These are phyloP conservation scores for Petrocephalus microphthalmus DNA, from an alignment of 2,113 vertebrate genomes.

Conservation along the genomic window DNA sequence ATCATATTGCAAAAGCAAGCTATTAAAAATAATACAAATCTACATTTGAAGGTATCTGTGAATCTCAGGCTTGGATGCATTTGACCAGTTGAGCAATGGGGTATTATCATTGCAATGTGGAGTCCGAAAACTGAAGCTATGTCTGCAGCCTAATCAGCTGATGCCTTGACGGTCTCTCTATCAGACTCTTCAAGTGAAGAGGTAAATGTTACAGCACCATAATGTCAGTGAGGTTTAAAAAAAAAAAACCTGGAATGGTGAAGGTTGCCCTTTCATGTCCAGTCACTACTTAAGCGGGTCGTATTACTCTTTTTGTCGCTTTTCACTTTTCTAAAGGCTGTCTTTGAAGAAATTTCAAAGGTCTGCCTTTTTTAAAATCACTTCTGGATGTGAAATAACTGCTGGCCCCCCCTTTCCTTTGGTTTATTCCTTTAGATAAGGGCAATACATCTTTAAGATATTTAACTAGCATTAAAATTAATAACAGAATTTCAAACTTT, in stretches of 20 bases:
- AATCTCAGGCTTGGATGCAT: background rate
- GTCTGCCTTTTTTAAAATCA: slow-evolving; percentile 31
- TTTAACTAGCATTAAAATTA: slow-evolving; percentile 53
- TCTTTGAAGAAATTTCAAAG: slow-evolving; percentile 53
- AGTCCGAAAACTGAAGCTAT: background rate
- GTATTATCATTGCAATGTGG: background rate
- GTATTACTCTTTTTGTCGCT: slow-evolving; percentile 32
- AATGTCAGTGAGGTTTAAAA: slow-evolving; percentile 30
- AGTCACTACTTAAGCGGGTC: slow-evolving; percentile 51
- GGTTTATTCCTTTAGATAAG: slow-evolving; percentile 46
- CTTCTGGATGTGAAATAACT: slow-evolving; percentile 46
- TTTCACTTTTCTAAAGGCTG: slow-evolving; percentile 45
- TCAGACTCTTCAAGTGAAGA: slow-evolving; percentile 32
- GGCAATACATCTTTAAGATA: slow-evolving; percentile 52
- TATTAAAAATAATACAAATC: background rate
- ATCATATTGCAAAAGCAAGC: background rate
- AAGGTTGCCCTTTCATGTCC: slow-evolving; percentile 46
- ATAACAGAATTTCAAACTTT: slow-evolving; percentile 43
- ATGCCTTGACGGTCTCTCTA: slow-evolving; percentile 3
- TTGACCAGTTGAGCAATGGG: background rate
- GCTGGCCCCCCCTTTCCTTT: slow-evolving; percentile 31
- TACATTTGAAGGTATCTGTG: background rate
- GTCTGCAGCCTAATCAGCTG: background rate
- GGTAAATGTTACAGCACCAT: slow-evolving; percentile 37
- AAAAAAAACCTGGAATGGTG: slow-evolving; percentile 37